phyloP scores from a whole-genome alignment of 2,888 invertebrate species.

The Tupiocoris notatus region DNA sequence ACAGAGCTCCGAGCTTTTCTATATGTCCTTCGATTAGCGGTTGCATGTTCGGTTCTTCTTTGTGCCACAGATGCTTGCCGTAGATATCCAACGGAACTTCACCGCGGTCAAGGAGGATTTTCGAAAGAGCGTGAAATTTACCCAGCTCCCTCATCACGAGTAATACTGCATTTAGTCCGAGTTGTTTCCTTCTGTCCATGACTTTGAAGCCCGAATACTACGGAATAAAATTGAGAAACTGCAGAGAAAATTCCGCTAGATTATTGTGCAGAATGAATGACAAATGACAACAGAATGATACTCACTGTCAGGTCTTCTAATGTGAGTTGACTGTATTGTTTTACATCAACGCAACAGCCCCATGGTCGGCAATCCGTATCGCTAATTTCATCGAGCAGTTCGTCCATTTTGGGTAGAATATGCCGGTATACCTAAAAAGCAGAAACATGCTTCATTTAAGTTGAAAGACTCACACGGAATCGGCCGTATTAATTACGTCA shows the following conservation, averaged over 20 bases:
- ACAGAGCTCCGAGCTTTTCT: background rate
- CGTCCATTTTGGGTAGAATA: conserved; percentile 7
- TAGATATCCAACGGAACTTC: conserved; percentile 8
- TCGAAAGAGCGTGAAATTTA: conserved; percentile 43
- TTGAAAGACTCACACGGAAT: no score
- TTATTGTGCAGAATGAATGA: no score
- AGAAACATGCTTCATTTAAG: no score
- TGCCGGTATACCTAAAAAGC: background rate
- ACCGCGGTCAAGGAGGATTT: conserved; percentile 10
- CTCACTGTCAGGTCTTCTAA: conserved; percentile 12
- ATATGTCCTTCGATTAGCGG: background rate
- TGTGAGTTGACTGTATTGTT: background rate
- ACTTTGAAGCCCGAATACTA: conserved; percentile 12
- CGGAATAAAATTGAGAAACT: background rate
- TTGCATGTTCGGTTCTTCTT: background rate
- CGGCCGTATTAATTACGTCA: no score
- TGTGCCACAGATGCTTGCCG: conserved; percentile 5
- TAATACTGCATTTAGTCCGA: conserved; percentile 30
- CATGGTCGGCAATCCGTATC: background rate
- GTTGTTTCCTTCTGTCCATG: conserved; percentile 20
- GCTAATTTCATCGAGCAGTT: background rate
- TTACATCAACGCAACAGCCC: background rate
- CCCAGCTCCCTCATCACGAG: conserved; percentile 34
- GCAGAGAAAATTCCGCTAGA: no score
- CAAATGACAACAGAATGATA: no score